A percentile compares a stretch with the other conserved stretches of the same genome.
Evolutionary conservation across 35 echinoderm and acorn worm genomes (phyloP).

Genomic region (Anneissia japonica): DNA sequence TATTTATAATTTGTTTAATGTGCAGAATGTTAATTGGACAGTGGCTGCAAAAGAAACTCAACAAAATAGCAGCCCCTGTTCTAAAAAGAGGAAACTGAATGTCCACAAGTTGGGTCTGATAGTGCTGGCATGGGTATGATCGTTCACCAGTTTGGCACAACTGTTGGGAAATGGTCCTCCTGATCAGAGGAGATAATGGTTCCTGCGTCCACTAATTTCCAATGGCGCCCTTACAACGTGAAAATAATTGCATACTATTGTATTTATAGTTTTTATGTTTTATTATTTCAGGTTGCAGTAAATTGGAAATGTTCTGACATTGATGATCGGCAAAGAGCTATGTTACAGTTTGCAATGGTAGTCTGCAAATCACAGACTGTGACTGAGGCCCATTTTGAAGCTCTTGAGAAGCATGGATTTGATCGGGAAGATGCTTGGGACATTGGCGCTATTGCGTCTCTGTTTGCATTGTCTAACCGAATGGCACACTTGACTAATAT

Average conservation of each 20-base stretch:
- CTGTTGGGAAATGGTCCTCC: background rate
- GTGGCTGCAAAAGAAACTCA: too few species aligned
- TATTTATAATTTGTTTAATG: too few species aligned
- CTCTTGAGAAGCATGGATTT: slow-evolving; percentile 68
- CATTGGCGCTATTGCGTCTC: slow-evolving; percentile 66
- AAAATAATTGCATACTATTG: too few species aligned
- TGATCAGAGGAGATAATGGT: background rate
- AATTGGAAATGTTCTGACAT: slow-evolving; percentile 76
- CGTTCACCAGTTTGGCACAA: too few species aligned
- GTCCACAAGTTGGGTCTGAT: too few species aligned
- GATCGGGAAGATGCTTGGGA: slow-evolving; percentile 90
- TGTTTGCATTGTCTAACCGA: slow-evolving; percentile 93
- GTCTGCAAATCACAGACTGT: slow-evolving; percentile 67
- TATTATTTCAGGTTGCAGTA: slow-evolving; percentile 50
- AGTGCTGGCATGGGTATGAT: too few species aligned
- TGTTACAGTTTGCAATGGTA: slow-evolving; percentile 78
- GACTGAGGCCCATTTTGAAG: slow-evolving; percentile 57
- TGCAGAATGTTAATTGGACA: too few species aligned
- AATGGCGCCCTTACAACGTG: too few species aligned
- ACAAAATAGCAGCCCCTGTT: slow-evolving; percentile 3
- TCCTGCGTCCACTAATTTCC: too few species aligned
- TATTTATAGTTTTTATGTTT: background rate
- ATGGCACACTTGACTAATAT: slow-evolving; percentile 66
- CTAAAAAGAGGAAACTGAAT: background rate
- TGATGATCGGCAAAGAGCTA: slow-evolving; percentile 65